A percentile compares a stretch with the other conserved stretches of the same genome.
These are phyloP conservation scores for Hypomecis punctinalis DNA, from an alignment of 2,888 invertebrate genomes.

Conservation along the genomic window DNA sequence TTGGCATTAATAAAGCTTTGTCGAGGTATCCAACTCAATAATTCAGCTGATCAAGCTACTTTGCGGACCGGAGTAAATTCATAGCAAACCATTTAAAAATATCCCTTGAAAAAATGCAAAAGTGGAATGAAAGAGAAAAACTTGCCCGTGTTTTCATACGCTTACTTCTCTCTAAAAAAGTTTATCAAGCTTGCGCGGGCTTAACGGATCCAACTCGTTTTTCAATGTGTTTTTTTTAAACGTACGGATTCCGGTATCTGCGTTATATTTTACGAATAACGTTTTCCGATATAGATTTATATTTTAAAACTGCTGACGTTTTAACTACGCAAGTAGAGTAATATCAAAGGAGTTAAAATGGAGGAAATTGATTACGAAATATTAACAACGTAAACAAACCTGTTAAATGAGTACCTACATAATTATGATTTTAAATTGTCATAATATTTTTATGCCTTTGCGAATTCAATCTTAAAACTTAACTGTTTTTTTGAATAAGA, in stretches of 20 bases:
- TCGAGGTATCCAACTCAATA: no score
- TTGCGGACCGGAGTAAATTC: no score
- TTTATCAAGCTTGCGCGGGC: constrained; percentile 61
- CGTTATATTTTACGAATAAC: constrained; percentile 47
- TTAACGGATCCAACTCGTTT: constrained; percentile 50
- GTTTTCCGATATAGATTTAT: constrained; percentile 17
- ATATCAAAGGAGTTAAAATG: constrained; percentile 43
- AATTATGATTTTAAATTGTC: no score
- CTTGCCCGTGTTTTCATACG: constrained; percentile 66
- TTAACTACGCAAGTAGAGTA: constrained; percentile 57
- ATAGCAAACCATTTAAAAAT: no score
- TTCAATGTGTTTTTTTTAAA: constrained; percentile 40
- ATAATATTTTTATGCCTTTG: no score
- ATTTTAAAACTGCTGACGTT: constrained; percentile 30
- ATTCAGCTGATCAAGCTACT: no score
- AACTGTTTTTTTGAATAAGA: no score
- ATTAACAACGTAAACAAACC: no score
- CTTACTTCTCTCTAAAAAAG: constrained; percentile 62
- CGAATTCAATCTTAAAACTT: no score
- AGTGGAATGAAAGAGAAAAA: constrained; percentile 66
- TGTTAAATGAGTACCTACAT: no score
- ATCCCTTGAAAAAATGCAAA: constrained; percentile 58
- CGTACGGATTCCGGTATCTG: constrained; percentile 39
- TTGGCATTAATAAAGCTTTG: no score
- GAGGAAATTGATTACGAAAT: no score